These are phyloP conservation scores for Pollenia amentaria DNA, from an alignment of 2,888 invertebrate species.

Conservation along the genomic window DNA sequence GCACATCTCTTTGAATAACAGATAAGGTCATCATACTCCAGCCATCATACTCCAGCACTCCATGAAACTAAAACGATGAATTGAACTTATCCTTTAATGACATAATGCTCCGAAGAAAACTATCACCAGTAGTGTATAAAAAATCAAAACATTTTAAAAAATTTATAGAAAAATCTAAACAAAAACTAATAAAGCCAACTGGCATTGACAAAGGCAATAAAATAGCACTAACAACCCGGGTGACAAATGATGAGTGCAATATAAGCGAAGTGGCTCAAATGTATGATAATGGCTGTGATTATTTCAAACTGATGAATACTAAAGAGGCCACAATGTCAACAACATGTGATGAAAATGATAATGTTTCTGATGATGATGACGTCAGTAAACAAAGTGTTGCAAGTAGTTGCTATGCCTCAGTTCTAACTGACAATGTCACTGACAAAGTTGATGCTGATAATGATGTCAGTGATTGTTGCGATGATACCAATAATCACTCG, in stretches of 20 bases:
- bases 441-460: constrained; percentile 77
- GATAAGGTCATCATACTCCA: too few species aligned
- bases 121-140: constrained; percentile 31
- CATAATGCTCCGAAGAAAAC: constrained; percentile 43
- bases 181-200: constrained; percentile 42
- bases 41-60: neutral
- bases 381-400: constrained; percentile 75
- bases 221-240: constrained; percentile 56
- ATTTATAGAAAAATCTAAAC: constrained; percentile 44
- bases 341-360: constrained; percentile 73
- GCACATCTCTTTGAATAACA: too few species aligned
- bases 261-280: constrained; percentile 43
- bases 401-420: constrained; percentile 72
- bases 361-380: constrained; percentile 76
- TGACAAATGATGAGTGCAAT: constrained; percentile 68
- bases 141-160: constrained; percentile 43
- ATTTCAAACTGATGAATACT: constrained; percentile 74
- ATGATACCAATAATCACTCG: constrained; percentile 74
- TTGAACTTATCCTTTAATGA: neutral
- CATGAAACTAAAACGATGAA: neutral
- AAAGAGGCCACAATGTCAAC: constrained; percentile 71
- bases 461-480: constrained; percentile 71
- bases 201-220: constrained; percentile 48
- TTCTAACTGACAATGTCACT: constrained; percentile 76
- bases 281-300: constrained; percentile 72